Percentiles rank a stretch among this genome's conserved stretches.
Evolutionary conservation across 2,888 invertebrate species (phyloP).

Genomic region (Hirtodrosophila confusa): DNA sequence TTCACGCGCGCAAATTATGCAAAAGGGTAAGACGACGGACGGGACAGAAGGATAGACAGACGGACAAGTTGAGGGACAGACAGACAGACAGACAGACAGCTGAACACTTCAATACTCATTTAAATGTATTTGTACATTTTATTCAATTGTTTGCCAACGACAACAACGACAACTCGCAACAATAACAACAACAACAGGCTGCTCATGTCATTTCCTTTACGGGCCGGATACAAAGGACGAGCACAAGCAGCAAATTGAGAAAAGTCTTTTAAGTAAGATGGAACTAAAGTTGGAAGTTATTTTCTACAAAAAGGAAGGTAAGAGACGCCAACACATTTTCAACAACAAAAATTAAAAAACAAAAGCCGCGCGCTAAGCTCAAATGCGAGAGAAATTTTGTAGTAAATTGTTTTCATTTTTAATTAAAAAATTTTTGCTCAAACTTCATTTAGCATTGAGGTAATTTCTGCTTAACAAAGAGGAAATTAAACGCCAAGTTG

Average conservation of each 20-base stretch:
- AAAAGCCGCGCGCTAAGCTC: conserved; percentile 9
- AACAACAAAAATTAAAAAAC: conserved; percentile 14
- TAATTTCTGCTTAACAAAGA: conserved; percentile 46
- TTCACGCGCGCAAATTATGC: conserved; percentile 97
- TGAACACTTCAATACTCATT: conserved; percentile 76
- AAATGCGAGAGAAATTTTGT: conserved; percentile 38
- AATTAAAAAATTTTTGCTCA: conserved; percentile 56
- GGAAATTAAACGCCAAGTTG: conserved; percentile 51
- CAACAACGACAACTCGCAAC: conserved; percentile 18
- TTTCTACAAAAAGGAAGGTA: conserved; percentile 97
- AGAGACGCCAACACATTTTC: conserved; percentile 77
- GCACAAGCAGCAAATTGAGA: conserved; percentile 94
- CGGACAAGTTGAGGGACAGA: conserved; percentile 20
- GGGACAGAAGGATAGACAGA: conserved; percentile 8
- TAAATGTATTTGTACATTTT: conserved; percentile 70
- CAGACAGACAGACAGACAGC: conserved; percentile 23
- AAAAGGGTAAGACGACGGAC: conserved; percentile 87
- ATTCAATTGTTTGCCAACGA: conserved; percentile 67
- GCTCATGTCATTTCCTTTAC: conserved; percentile 97
- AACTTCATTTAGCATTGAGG: conserved; percentile 50
- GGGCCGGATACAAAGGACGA: conserved; percentile 96
- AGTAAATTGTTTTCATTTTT: conserved; percentile 69
- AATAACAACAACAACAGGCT: conserved; percentile 84
- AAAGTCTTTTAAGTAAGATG: conserved; percentile 93
- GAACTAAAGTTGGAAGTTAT: conserved; percentile 97